A percentile compares a stretch with the other conserved stretches of the same genome.
These are phyloP conservation scores for Hydrophis major DNA, from an alignment of 2,797 vertebrate species.

Conservation along the genomic window DNA sequence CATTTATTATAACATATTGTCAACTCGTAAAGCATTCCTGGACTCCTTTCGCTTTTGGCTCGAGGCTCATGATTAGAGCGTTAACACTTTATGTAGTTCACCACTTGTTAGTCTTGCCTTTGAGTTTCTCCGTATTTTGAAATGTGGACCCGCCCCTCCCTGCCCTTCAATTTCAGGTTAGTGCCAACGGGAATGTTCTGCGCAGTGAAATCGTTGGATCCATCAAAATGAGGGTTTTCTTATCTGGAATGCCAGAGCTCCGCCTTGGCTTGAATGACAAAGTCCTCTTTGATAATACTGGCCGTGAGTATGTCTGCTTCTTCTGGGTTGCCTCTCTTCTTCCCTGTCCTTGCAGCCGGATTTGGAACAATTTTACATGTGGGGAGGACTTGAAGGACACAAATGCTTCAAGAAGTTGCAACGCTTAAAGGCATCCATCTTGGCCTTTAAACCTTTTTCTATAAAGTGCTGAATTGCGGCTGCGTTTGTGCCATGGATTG, in stretches of 20 bases:
- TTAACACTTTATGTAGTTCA: not conserved
- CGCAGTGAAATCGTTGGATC: constrained; percentile 97
- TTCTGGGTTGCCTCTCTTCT: fast-evolving
- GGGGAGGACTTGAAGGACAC: not conserved
- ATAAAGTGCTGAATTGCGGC: not conserved
- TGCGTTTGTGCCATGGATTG: not conserved
- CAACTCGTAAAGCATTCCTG: too few relatives aligned
- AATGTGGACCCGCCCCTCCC: fast-evolving
- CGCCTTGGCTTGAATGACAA: constrained; percentile 96
- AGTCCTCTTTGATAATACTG: constrained; percentile 97
- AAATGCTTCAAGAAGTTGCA: not conserved
- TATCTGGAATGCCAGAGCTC: constrained; percentile 96
- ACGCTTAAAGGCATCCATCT: not conserved
- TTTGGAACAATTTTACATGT: not conserved
- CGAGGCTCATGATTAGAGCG: too few relatives aligned
- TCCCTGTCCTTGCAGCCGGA: not conserved
- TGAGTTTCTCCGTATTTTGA: not conserved
- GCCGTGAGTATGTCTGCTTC: constrained; percentile 82
- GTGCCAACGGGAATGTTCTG: constrained; percentile 93
- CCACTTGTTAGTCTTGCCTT: not conserved
- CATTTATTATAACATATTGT: not conserved
- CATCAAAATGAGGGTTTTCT: constrained; percentile 98
- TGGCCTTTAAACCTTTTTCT: not conserved
- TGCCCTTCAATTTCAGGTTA: constrained; percentile 75
- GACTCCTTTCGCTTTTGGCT: too few relatives aligned